Base-by-base conservation (phyloP, 1,140 invertebrate genomes). In the Pseudachorutes palmiensis region DNA sequence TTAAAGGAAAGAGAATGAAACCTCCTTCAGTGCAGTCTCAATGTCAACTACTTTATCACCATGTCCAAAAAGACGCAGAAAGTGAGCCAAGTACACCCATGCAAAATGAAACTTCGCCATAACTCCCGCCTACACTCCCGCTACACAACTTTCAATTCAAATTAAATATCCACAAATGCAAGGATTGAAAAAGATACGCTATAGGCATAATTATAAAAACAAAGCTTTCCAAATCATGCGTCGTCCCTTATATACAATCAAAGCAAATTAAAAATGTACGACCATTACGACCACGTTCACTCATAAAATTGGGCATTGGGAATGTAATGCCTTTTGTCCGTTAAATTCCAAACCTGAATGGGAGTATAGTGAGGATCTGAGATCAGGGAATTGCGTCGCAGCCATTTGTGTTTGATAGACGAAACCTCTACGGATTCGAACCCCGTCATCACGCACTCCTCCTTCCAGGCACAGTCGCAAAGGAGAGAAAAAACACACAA, bases 331-430 rank as follows among this genome's bases (percentile, higher is more conserved):
- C 19, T 9, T 12, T 45, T 45, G 9, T 45, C 9, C 9, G n/a
- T 12, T 45, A 19, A 45, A 45, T 19, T 45, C 36, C 61, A 49
- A 63, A 68, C 66, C 66, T 68, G 65, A 60, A 65, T 64, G 58
- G 29, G 59, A 62, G 65, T 74, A 72, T 68, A 74, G 73, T 58
- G 73, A 71, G 61, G 73, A 62, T 68, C 73, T 74, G 33, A 74
- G 69, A 73, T 74, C 72, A 48, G 71, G 73, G 67, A 74, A 73
- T 55, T 55, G 51, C 5, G 24, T 55, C 24, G 65, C 60, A 29
- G 30, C 33, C 60, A 70, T 67, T 71, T 65, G 69, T 41, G 72
- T 63, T 58, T 69, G 67, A 59, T 65, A 66, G 64, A 70, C 62
- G 33, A 62, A 71, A 68, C 72, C 65, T 68, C 72, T 28, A 64